Percentiles rank a stretch among this genome's conserved stretches.
phyloP scores from a whole-genome alignment of 2,113 vertebrate genomes.

The Felis chaus region DNA sequence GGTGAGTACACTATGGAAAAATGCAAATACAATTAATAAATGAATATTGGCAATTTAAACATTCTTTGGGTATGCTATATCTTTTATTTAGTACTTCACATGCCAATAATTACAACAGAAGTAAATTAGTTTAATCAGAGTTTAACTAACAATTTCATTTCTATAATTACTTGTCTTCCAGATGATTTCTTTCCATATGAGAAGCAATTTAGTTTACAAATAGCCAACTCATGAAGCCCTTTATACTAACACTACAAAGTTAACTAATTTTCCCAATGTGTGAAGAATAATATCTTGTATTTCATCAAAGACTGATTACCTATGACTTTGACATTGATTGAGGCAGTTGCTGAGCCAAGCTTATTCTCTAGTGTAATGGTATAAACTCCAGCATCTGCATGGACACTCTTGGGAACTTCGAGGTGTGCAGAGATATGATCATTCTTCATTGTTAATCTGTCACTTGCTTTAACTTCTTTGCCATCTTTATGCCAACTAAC shows the following conservation, averaged over 20 bases:
- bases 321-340: slow-evolving; percentile 96
- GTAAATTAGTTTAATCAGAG: neutral
- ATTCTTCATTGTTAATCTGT: slow-evolving; percentile 91
- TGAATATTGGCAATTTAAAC: neutral
- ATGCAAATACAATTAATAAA: slow-evolving; percentile 31
- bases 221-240: neutral
- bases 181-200: slow-evolving; percentile 1
- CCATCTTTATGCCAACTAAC: slow-evolving; percentile 95
- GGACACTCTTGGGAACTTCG: slow-evolving; percentile 91
- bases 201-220: slow-evolving; percentile 36
- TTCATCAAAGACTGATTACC: slow-evolving; percentile 84
- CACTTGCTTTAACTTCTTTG: slow-evolving; percentile 90
- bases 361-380: slow-evolving; percentile 94
- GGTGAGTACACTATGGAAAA: slow-evolving; percentile 1
- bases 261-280: neutral
- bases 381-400: slow-evolving; percentile 92
- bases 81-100: slow-evolving; percentile 24
- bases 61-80: neutral
- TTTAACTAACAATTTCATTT: slow-evolving; percentile 16
- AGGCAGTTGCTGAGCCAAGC: slow-evolving; percentile 92
- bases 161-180: neutral
- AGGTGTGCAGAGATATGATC: slow-evolving; percentile 91
- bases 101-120: neutral
- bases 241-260: neutral
- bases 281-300: neutral